phyloP scores from a whole-genome alignment of 2,888 invertebrate genomes.

The Drosophila robusta region DNA sequence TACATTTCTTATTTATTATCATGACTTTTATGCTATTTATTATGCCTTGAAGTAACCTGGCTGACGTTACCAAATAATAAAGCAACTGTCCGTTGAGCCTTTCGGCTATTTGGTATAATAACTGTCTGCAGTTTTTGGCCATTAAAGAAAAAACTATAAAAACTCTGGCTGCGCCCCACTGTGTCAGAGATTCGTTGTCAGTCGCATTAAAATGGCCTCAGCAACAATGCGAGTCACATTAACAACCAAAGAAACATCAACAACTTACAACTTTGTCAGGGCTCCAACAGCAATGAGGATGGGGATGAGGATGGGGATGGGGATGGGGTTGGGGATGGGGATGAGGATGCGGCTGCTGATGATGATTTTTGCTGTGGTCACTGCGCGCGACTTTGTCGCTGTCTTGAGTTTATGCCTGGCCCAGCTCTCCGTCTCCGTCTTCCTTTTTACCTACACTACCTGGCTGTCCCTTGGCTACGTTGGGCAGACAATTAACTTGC shows the following conservation, averaged over 20 bases:
- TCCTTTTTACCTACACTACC: not conserved
- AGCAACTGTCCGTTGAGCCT: not conserved
- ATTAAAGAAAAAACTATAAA: conserved; percentile 15
- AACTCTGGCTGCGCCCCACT: conserved; percentile 50
- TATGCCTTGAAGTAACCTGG: not conserved
- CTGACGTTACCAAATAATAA: not conserved
- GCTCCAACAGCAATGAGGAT: conserved; percentile 19
- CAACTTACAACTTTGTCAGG: conserved; percentile 78
- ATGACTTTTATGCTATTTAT: not conserved
- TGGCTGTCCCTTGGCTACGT: conserved; percentile 47
- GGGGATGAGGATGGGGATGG: conserved; percentile 29
- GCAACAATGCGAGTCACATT: conserved; percentile 62
- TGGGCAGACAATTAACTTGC: conserved; percentile 76
- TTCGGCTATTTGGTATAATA: conserved; percentile 10
- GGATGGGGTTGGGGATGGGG: conserved; percentile 25
- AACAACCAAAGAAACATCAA: conserved; percentile 70
- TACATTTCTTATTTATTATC: no score
- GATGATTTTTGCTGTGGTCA: conserved; percentile 34
- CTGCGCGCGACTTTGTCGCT: conserved; percentile 22
- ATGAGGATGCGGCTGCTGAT: conserved; percentile 17
- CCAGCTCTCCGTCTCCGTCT: no score
- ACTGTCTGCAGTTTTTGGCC: conserved; percentile 22
- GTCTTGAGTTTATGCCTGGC: not conserved
- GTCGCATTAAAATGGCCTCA: conserved; percentile 59
- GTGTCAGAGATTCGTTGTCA: conserved; percentile 46